A percentile compares a stretch with the other conserved stretches of the same genome.
Conservation (phyloP, 2,888 invertebrate genomes). For the Parnassius glacialis region DNA sequence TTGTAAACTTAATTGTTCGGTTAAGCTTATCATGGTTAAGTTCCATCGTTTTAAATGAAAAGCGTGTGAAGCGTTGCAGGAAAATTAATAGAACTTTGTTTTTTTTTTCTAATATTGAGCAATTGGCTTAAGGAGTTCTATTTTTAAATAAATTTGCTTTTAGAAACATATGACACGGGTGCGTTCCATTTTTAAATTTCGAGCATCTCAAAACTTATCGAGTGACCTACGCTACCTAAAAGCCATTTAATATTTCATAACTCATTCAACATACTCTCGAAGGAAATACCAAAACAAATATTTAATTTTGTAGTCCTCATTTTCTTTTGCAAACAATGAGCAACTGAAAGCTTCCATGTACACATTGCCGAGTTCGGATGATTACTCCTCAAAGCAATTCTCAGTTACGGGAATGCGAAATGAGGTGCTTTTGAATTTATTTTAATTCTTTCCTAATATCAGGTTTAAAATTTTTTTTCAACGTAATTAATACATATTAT, state of each 20-base stretch:
- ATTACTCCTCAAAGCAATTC: constrained; percentile 11
- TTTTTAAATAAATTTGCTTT: too few relatives aligned
- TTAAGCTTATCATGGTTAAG: too few relatives aligned
- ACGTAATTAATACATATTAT: too few relatives aligned
- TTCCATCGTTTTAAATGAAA: too few relatives aligned
- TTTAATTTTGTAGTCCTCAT: background rate
- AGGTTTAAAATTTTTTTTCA: background rate
- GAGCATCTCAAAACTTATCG: too few relatives aligned
- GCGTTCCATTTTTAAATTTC: background rate
- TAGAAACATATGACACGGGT: too few relatives aligned
- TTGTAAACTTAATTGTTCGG: too few relatives aligned
- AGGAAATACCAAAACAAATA: background rate
- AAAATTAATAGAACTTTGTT: too few relatives aligned
- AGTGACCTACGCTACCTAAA: too few relatives aligned
- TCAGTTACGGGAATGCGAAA: background rate
- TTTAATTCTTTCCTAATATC: background rate
- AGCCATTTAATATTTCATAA: background rate
- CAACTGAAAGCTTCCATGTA: constrained; percentile 8
- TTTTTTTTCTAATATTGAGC: too few relatives aligned
- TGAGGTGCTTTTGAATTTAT: background rate
- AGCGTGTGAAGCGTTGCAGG: too few relatives aligned
- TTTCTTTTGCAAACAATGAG: constrained; percentile 12
- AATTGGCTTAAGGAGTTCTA: too few relatives aligned
- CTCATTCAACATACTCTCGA: background rate
- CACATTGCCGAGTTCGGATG: constrained; percentile 8